These are phyloP conservation scores for Catalaphyllia jardinei DNA, from an alignment of 64 coral and sea anemone genomes.

Conservation along the genomic window DNA sequence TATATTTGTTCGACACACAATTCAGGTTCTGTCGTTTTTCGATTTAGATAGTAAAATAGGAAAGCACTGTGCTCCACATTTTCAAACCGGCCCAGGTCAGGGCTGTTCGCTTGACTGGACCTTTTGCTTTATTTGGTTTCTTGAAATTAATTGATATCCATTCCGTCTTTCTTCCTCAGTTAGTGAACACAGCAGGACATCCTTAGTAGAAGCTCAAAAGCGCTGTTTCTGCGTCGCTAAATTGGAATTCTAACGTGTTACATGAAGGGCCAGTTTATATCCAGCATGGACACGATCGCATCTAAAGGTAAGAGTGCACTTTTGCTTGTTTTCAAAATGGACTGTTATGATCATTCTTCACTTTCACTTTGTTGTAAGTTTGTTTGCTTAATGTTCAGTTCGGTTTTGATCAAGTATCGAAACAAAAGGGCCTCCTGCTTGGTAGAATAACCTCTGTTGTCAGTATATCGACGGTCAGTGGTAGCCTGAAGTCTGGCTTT, in stretches of 20 bases:
- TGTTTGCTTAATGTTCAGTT: background rate
- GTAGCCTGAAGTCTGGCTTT: background rate
- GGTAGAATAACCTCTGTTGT: background rate
- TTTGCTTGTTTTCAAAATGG: background rate
- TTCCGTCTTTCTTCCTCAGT: background rate
- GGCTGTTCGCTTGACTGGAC: background rate
- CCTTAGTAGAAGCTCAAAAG: background rate
- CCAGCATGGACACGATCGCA: constrained; percentile 1
- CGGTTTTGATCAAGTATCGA: background rate
- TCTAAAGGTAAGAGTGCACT: background rate
- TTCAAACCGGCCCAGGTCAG: background rate
- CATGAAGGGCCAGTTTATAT: constrained; percentile 26
- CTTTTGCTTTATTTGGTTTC: background rate
- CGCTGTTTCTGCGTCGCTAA: background rate
- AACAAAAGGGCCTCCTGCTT: constrained; percentile 13
- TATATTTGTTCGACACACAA: background rate
- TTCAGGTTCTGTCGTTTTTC: background rate
- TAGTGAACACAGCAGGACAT: constrained; percentile 6
- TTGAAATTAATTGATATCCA: constrained; percentile 17
- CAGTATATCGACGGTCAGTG: too few relatives aligned
- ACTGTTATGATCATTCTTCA: too few relatives aligned
- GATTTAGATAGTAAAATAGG: background rate
- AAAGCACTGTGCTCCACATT: background rate
- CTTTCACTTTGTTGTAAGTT: too few relatives aligned
- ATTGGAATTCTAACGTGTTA: background rate